These are phyloP conservation scores for Morpho deidamia DNA, from an alignment of 2,888 invertebrate genomes.

Conservation along the genomic window DNA sequence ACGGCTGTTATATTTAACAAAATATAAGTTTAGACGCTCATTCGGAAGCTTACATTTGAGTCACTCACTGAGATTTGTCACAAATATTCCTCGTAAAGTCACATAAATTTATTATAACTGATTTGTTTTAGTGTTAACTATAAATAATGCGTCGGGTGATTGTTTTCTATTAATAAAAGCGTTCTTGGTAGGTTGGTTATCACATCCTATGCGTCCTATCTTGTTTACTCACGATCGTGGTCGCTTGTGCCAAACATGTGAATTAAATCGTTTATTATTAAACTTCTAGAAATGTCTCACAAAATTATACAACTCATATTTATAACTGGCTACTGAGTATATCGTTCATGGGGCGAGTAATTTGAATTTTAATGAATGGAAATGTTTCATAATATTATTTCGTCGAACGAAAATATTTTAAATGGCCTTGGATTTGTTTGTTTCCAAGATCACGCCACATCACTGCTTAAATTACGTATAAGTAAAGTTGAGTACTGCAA, in stretches of 20 bases:
- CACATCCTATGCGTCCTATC: conserved; percentile 1
- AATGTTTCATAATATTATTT: conserved; percentile 1
- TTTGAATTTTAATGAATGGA: conserved; percentile 8
- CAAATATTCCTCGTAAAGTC: conserved; percentile 1
- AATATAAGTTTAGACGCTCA: no score
- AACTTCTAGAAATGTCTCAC: conserved; percentile 5
- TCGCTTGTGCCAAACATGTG: conserved; percentile 12
- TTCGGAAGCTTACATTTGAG: neutral
- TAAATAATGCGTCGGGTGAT: neutral
- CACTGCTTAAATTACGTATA: no score
- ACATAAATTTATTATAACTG: conserved; percentile 3
- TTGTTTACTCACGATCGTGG: neutral
- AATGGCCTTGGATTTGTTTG: neutral
- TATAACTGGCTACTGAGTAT: conserved; percentile 8
- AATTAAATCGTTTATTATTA: conserved; percentile 17
- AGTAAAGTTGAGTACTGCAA: no score
- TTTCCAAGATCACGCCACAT: neutral
- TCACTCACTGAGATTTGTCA: neutral
- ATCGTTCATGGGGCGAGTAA: neutral
- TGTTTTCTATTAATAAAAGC: conserved; percentile 4
- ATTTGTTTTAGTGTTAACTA: neutral
- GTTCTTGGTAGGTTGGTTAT: conserved; percentile 3
- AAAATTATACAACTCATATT: conserved; percentile 7
- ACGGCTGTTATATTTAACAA: no score
- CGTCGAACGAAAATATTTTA: neutral